Base-by-base conservation (phyloP, 1,140 invertebrate species). In the Macrotrachela quadricornifera region DNA sequence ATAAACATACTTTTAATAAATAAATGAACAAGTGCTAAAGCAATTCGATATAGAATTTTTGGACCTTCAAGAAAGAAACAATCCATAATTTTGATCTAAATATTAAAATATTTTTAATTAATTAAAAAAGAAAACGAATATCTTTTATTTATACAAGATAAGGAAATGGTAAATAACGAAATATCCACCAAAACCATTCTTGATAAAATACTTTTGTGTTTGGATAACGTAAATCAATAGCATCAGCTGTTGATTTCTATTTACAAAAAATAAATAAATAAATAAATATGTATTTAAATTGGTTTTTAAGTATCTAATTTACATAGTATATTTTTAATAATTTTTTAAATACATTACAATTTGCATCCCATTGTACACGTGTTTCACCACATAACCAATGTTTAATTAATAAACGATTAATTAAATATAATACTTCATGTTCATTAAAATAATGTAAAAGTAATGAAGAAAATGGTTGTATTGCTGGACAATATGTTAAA, bases 171-270 rank as follows among this genome's bases (percentile, higher is more conserved):
- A 96, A 75, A 59, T 81, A 79, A 61, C 84, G 80, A 59, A 94
- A 80, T 61, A 95, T 86, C 88, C 88, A 96, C 82, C 84, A 88
- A 62, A 85, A 79, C 90, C 90, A 96, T 66, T 85, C 80, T 66
- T 17, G 63, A 43, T 46, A 40, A 53, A 43, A 44, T 53, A 30
- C 39, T 42, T 47, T 37, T 46, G 44, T 53, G 21, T 38, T 43
- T 43, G n/a, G 10, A 17, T 17, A 17, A 44, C 42, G n/a, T n/a
- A 10, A 2, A 21, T 36, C 45, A 50, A 50, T 21, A 12, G 39
- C 8, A 30, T 36, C 39, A 15, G 0, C 10, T 50, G 12, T n/a
- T 9, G n/a, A 1, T n/a, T 50, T n/a, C 16, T 43, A 16, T 41
- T 41, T 2, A 6, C 3, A 41, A n/a, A 41, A 41, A 48, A 37